A percentile compares a stretch with the other conserved stretches of the same genome.
Conservation (phyloP, 2,797 vertebrate genomes). For the Gymnothorax reevesii region DNA sequence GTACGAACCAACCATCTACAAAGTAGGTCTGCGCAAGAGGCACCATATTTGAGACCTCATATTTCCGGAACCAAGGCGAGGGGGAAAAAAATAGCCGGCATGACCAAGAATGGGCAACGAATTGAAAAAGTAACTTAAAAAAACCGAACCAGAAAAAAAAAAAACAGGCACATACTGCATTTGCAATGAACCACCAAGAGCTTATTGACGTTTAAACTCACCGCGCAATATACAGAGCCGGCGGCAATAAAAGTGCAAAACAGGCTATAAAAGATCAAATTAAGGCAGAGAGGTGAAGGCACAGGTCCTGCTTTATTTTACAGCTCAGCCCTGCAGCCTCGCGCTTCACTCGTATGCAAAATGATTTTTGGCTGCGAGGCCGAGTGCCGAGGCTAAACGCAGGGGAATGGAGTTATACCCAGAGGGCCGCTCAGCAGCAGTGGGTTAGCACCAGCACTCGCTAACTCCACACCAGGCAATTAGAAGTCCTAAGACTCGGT, state of each 20-base stretch:
- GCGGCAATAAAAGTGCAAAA: background rate
- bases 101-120: background rate
- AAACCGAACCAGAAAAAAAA: background rate
- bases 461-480: background rate
- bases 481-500: background rate
- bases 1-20: background rate
- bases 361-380: background rate
- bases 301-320: background rate
- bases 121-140: background rate
- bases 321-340: background rate
- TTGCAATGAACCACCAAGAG: background rate
- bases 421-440: background rate
- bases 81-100: background rate
- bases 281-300: background rate
- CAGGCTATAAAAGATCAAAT: background rate
- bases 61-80: background rate
- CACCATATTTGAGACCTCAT: background rate
- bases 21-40: background rate
- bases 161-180: background rate
- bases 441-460: background rate
- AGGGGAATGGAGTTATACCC: background rate
- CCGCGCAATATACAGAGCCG: background rate
- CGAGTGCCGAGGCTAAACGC: background rate
- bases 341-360: background rate
- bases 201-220: background rate